A percentile compares a stretch with the other conserved stretches of the same genome.
These are phyloP conservation scores for Microcebus griseorufus DNA, from an alignment of 2,113 vertebrate genomes.

Conservation along the genomic window DNA sequence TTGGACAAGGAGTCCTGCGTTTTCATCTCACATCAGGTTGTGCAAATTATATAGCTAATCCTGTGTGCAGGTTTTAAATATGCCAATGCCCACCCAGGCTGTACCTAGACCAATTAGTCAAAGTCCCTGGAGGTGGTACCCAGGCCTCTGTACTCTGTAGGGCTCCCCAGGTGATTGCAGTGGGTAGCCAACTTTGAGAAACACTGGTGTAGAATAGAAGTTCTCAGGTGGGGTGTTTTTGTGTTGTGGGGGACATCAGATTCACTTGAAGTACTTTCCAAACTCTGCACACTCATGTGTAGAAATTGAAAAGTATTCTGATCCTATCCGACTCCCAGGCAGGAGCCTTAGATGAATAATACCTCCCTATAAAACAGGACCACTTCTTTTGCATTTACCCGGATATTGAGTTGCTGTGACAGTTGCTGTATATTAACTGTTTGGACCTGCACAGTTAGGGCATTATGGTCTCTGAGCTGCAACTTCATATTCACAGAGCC, in stretches of 20 bases:
- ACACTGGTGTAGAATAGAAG: neutral
- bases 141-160: neutral
- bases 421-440: neutral
- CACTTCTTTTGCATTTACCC: neutral
- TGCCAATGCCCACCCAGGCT: neutral
- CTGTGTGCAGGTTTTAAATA: neutral
- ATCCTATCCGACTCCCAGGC: neutral
- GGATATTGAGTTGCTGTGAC: neutral
- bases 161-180: neutral
- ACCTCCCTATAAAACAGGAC: neutral
- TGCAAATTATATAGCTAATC: neutral
- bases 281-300: neutral
- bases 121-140: neutral
- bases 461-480: rapidly evolving
- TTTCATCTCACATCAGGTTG: neutral
- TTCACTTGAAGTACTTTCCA: neutral
- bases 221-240: neutral
- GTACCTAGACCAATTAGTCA: neutral
- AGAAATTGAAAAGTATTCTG: neutral
- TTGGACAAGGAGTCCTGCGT: neutral
- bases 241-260: neutral
- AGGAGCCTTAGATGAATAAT: neutral
- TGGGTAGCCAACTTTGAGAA: neutral
- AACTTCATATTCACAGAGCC: neutral
- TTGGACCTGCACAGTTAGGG: neutral